A percentile compares a stretch with the other conserved stretches of the same genome.
phyloP scores from a whole-genome alignment of 64 coral and sea anemone genomes.

The Porites australiensis region DNA sequence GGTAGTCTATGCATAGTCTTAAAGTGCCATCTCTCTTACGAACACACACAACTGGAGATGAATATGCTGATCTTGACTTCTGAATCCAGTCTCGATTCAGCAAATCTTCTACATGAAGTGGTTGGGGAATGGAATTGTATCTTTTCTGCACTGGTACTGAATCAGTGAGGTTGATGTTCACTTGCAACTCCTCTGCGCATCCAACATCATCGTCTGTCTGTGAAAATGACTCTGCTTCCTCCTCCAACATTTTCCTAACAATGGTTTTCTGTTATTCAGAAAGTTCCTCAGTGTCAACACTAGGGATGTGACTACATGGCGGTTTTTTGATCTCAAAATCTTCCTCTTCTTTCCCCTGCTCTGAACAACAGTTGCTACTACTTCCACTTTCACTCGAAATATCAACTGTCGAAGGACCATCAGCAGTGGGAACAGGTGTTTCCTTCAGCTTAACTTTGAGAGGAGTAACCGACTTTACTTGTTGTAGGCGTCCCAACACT shows the following conservation, averaged over 20 bases:
- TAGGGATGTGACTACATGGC: slow-evolving; percentile 10
- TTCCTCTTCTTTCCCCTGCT: background rate
- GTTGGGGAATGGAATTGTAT: slow-evolving; percentile 24
- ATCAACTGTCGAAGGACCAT: background rate
- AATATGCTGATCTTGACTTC: slow-evolving; percentile 31
- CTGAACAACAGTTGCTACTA: background rate
- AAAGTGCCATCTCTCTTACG: slow-evolving; percentile 24
- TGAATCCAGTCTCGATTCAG: slow-evolving; percentile 20
- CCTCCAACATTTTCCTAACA: slow-evolving; percentile 14
- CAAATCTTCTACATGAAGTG: slow-evolving; percentile 46
- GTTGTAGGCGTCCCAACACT: slow-evolving; percentile 48
- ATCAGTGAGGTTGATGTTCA: slow-evolving; percentile 48
- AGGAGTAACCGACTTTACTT: slow-evolving; percentile 52
- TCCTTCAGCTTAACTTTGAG: slow-evolving; percentile 50
- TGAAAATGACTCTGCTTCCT: slow-evolving; percentile 52
- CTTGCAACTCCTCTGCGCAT: slow-evolving; percentile 22
- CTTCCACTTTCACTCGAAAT: background rate
- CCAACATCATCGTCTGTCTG: slow-evolving; percentile 46
- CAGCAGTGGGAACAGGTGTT: background rate
- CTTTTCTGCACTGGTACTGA: slow-evolving; percentile 37
- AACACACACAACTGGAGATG: slow-evolving; percentile 21
- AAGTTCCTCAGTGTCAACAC: slow-evolving; percentile 34
- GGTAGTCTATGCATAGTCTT: slow-evolving; percentile 38
- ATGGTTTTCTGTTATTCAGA: slow-evolving; percentile 20
- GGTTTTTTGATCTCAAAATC: background rate